A percentile compares a stretch with the other conserved stretches of the same genome.
Evolutionary conservation across 2,113 vertebrate species (phyloP).

Genomic region (Tiliqua scincoides): DNA sequence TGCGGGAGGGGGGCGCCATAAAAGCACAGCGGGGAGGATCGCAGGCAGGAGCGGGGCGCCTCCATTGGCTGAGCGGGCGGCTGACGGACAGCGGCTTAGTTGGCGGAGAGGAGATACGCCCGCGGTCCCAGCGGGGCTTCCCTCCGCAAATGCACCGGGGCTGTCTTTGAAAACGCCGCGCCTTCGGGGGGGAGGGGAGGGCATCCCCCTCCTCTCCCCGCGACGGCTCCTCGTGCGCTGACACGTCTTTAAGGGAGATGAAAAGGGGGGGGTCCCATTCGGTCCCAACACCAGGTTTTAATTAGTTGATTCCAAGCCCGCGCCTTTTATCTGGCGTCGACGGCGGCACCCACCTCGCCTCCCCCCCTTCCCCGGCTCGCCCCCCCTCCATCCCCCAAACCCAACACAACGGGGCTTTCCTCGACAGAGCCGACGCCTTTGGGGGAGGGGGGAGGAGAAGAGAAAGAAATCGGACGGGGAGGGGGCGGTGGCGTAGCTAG

Average conservation of each 20-base stretch:
- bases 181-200: conserved; percentile 70
- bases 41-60: conserved; percentile 91
- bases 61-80: conserved; percentile 91
- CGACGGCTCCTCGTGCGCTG: conserved; percentile 75
- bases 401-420: not conserved
- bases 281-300: conserved; percentile 84
- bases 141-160: conserved; percentile 95
- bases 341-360: conserved; percentile 32
- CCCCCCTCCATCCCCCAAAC: not conserved
- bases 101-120: conserved; percentile 97
- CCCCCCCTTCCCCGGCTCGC: too few relatives aligned
- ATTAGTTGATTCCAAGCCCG: conserved; percentile 79
- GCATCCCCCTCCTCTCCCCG: conserved; percentile 25
- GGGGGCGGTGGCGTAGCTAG: not conserved
- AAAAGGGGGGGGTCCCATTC: conserved; percentile 82
- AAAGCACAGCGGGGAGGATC: conserved; percentile 98
- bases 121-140: conserved; percentile 95
- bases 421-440: not conserved
- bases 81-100: conserved; percentile 98
- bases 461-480: not conserved
- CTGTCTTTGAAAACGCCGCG: conserved; percentile 95
- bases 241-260: conserved; percentile 82
- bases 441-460: not conserved
- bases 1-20: conserved; percentile 94
- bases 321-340: conserved; percentile 80